phyloP scores from a whole-genome alignment of 2,113 vertebrate species.

The Odobenus rosmarus region DNA sequence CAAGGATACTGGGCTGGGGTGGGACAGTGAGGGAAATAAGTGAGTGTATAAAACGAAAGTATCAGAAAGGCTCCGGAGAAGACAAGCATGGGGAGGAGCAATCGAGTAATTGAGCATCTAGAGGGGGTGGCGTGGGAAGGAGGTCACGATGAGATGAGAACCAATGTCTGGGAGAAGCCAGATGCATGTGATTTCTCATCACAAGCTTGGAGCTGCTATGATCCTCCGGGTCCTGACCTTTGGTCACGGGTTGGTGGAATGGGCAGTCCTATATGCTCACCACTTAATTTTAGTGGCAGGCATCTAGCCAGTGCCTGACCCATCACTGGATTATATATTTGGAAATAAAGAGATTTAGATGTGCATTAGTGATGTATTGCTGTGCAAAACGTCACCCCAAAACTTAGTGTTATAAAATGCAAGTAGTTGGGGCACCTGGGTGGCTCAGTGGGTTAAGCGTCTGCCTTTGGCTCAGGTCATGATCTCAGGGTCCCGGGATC shows the following conservation, averaged over 20 bases:
- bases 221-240: neutral
- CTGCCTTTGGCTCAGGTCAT: too few relatives aligned
- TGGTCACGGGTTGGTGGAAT: rapidly evolving
- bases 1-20: neutral
- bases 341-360: neutral
- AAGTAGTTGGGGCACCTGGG: too few relatives aligned
- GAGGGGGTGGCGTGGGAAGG: neutral
- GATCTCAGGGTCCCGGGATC: too few relatives aligned
- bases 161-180: neutral
- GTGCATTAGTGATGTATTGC: neutral
- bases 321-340: neutral
- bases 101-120: neutral
- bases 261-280: too few relatives aligned
- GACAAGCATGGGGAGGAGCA: too few relatives aligned
- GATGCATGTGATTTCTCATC: neutral
- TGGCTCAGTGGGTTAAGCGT: too few relatives aligned
- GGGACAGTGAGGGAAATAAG: neutral
- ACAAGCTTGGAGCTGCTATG: neutral
- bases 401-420: neutral
- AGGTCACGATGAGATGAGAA: neutral
- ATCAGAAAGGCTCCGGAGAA: neutral
- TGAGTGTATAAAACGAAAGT: neutral
- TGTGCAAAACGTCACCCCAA: neutral
- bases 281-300: neutral
- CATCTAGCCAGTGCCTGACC: rapidly evolving